Base-by-base conservation (phyloP, 1,140 invertebrate genomes). In the Dendrolimus punctatus region DNA sequence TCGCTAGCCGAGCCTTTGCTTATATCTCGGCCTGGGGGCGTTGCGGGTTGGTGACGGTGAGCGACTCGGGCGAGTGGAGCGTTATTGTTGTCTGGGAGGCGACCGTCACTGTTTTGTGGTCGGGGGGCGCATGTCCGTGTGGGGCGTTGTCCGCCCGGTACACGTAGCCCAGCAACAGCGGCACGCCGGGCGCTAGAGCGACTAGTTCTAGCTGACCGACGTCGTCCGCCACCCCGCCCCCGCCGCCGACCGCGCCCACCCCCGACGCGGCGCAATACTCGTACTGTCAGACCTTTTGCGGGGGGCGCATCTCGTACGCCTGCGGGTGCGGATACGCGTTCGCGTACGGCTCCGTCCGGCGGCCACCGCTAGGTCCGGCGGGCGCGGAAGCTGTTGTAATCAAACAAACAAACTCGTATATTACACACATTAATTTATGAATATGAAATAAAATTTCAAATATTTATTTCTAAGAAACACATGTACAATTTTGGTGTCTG, bases 261-360 rank as follows among this genome's bases (percentile, higher is more conserved):
- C 23, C 23, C 23, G 23, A 23, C 3, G 9, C 49, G 8, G 38
- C 57, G 56, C 59, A 55, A 55, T 62, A 68, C 59, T 64, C 67
- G 76, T 75, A 78, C 71, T 78, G 81, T 85, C 84, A 85, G 66
- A 84, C 81, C 71, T 85, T 85, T 45, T 84, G 82, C 57, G 80
- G 64, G 39, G 80, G 74, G 23, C 78, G 80, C 82, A 85, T 80
- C 76, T 84, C 80, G 71, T 82, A 84, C 51, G 79, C 64, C 57
- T 79, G 75, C 54, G 85, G 81, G 73, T 79, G 75, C 54, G 85
- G 81, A 72, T 88, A 88, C 37, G 84, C 86, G 60, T 76, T 73
- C 43, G 86, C 86, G 68, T 88, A 88, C 23, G 84, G 75, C 59
- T 87, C 84, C 7, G 61, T 53, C 49, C 85, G 75, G 4, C 81